Conservation (phyloP, 2,888 invertebrate species). For the Acanthococcus lagerstroemiae region DNA sequence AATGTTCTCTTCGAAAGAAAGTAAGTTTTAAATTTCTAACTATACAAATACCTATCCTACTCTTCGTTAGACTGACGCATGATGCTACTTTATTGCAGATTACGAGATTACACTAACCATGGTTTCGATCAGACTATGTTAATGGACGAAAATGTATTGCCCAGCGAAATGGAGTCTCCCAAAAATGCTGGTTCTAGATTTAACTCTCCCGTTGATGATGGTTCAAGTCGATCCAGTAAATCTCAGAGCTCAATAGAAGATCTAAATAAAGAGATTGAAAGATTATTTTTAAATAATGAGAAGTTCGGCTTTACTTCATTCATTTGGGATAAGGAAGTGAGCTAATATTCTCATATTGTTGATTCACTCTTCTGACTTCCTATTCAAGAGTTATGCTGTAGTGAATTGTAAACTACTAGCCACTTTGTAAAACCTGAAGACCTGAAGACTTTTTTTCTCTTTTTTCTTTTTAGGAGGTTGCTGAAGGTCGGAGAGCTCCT, state of each 20-base stretch:
- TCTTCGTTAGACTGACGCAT: no score
- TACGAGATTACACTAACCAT: neutral
- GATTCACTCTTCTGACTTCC: neutral
- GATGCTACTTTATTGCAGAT: conserved; percentile 8
- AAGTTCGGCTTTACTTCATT: conserved; percentile 18
- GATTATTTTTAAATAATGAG: conserved; percentile 23
- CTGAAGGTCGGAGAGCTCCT: conserved; percentile 19
- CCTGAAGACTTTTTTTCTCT: no score
- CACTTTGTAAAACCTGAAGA: no score
- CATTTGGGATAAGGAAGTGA: conserved; percentile 19
- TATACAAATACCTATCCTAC: no score
- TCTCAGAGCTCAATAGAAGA: conserved; percentile 23
- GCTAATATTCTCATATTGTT: neutral
- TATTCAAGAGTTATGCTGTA: neutral
- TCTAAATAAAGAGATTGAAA: conserved; percentile 28
- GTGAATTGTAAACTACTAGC: no score
- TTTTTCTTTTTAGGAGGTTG: conserved; percentile 7
- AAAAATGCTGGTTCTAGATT: conserved; percentile 7
- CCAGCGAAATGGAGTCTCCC: conserved; percentile 6
- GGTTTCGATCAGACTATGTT: conserved; percentile 1
- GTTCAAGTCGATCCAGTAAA: conserved; percentile 17
- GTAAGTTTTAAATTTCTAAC: conserved; percentile 1
- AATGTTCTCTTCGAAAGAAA: conserved; percentile 12
- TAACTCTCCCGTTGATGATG: conserved; percentile 16
- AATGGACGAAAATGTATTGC: conserved; percentile 7